These are phyloP conservation scores for Perccottus glenii DNA, from an alignment of 2,113 vertebrate species.

Conservation along the genomic window DNA sequence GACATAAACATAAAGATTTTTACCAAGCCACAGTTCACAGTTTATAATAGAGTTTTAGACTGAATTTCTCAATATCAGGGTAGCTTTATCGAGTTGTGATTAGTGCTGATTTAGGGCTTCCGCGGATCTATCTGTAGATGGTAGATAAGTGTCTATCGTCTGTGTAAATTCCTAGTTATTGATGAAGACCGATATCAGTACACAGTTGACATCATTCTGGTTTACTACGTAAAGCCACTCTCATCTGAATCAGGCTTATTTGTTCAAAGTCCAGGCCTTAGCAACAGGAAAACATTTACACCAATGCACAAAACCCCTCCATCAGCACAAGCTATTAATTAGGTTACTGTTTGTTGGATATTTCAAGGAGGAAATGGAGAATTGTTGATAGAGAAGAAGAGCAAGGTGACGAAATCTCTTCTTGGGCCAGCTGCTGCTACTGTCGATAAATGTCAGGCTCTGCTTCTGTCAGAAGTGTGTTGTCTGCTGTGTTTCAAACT, in stretches of 20 bases:
- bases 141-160: constrained; percentile 14
- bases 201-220: constrained; percentile 29
- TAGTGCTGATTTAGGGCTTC: constrained; percentile 9
- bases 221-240: constrained; percentile 18
- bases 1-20: too few species aligned
- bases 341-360: constrained; percentile 59
- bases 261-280: constrained; percentile 54
- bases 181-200: neutral
- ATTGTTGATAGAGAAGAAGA: constrained; percentile 63
- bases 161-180: constrained; percentile 15
- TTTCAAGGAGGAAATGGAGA: constrained; percentile 63
- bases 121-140: neutral
- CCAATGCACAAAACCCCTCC: constrained; percentile 42
- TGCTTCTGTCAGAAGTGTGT: constrained; percentile 21
- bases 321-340: constrained; percentile 57
- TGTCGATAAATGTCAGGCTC: constrained; percentile 29
- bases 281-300: constrained; percentile 73
- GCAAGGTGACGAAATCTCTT: constrained; percentile 38
- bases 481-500: constrained; percentile 23
- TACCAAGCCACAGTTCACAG: too few species aligned
- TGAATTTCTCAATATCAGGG: too few species aligned
- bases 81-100: neutral
- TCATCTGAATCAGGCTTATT: constrained; percentile 42
- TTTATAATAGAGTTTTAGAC: too few species aligned
- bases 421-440: constrained; percentile 45